Percentiles rank a stretch among this genome's conserved stretches.
phyloP scores from a whole-genome alignment of 2,888 invertebrate species.

The Yponomeuta sedellus region DNA sequence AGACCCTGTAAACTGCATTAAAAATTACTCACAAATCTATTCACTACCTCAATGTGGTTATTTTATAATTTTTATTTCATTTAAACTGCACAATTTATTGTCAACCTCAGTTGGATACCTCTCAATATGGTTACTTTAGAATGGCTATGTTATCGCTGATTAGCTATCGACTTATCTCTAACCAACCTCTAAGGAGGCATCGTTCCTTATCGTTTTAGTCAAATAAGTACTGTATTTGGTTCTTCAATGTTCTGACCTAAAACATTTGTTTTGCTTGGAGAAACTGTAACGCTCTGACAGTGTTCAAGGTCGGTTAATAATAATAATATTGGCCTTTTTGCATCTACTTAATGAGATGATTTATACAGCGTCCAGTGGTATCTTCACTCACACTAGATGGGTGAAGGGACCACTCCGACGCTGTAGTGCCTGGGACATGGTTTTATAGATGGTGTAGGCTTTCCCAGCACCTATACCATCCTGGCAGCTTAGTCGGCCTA shows the following conservation, averaged over 20 bases:
- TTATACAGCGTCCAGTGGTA: too few species aligned
- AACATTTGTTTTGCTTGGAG: neutral
- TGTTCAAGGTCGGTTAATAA: neutral
- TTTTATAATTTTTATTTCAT: neutral
- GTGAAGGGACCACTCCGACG: too few species aligned
- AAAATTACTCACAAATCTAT: too few species aligned
- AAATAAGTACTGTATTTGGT: conserved; percentile 5
- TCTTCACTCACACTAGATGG: too few species aligned
- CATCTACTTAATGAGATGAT: too few species aligned
- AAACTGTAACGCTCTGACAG: neutral
- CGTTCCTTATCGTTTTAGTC: conserved; percentile 7
- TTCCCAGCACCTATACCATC: too few species aligned
- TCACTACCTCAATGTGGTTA: neutral
- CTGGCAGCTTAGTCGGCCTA: too few species aligned
- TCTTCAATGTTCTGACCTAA: neutral
- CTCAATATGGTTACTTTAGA: neutral
- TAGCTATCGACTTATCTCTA: conserved; percentile 66
- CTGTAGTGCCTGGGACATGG: too few species aligned
- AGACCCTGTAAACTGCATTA: too few species aligned
- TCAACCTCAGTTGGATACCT: neutral
- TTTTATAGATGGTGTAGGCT: too few species aligned
- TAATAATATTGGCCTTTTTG: too few species aligned
- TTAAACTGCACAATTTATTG: neutral
- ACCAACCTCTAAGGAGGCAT: conserved; percentile 39
- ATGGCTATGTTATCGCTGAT: conserved; percentile 54